phyloP scores from a whole-genome alignment of 2,888 invertebrate species.

The Biston betularia region DNA sequence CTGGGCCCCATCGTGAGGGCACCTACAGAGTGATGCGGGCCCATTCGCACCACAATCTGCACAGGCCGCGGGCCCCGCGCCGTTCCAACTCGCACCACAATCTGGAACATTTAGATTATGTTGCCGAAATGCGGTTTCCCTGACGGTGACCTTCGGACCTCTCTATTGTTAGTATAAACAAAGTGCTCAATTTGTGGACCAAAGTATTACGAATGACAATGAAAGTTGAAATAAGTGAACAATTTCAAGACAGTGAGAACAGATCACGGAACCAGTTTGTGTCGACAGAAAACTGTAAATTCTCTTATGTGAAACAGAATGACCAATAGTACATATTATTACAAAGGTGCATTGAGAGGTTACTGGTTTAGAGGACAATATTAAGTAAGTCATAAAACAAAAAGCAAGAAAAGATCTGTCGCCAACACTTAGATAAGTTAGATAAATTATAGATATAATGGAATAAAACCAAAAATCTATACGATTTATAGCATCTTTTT shows the following conservation, averaged over 20 bases:
- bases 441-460: conserved; percentile 30
- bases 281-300: not conserved
- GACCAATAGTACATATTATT: conserved; percentile 49
- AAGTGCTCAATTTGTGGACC: conserved; percentile 84
- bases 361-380: conserved; percentile 36
- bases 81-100: conserved; percentile 88
- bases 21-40: conserved; percentile 83
- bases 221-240: conserved; percentile 45
- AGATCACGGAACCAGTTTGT: conserved; percentile 3
- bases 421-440: conserved; percentile 23
- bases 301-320: conserved; percentile 10
- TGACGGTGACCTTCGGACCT: conserved; percentile 71
- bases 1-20: conserved; percentile 79
- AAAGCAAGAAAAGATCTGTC: conserved; percentile 9
- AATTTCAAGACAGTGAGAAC: conserved; percentile 48
- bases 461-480: conserved; percentile 38
- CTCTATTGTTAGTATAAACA: conserved; percentile 59
- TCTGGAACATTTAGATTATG: conserved; percentile 87
- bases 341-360: conserved; percentile 55
- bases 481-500: conserved; percentile 18
- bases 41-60: conserved; percentile 88
- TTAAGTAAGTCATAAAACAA: conserved; percentile 19
- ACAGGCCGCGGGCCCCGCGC: conserved; percentile 81
- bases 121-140: conserved; percentile 88
- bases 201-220: conserved; percentile 65